Evolutionary conservation across 2,113 vertebrate genomes (phyloP), one percentile per base, ranked within the genome.

Genomic region (Probosciger aterrimus): DNA sequence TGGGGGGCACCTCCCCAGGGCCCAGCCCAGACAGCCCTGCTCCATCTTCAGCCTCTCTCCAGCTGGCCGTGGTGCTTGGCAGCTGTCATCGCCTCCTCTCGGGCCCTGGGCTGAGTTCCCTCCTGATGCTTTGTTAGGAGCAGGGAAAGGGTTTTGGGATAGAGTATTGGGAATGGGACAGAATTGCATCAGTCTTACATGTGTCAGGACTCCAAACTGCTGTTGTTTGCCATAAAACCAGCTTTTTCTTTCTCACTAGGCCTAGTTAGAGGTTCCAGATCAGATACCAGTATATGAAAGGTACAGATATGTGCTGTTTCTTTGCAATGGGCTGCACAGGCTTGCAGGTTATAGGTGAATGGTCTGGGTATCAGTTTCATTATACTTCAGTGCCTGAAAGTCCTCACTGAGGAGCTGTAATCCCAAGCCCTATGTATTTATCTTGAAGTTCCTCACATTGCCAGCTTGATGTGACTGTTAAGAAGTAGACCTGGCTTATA

Each of bases 81-180:
- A 81, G 71, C 82, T 93, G 90, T 60, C 84, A 41, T 69, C 9
- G 0, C 65, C 78, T 81, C 10, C 46, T 27, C 62, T 13, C 10
- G 0, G 1, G 76, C 44, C 63, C 77, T 0, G 0, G 49, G 71
- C 59, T 88, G 67, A 43, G n/a, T 0, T 81, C 59, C 82, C 53
- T 88, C 88, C 76, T 59, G 68, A 17, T 62, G 60, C 0, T 0
- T 2, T 1, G 19, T 65, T 73, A 43, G 41, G 46, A 82, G 15
- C 52, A 64, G 47, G 41, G 19, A 67, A 57, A 83, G n/a, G 10
- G 57, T 5, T 67, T 74, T 57, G 53, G 50, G 35, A 28, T 31
- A 30, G 24, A 7, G 22, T 11, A 18, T 10, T 4, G 8, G 64
- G 65, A 78, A 53, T 6, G 18, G 37, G 59, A 28, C 2, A n/a